Conservation (phyloP, 2,113 vertebrate genomes). For the Cathartes aura region DNA sequence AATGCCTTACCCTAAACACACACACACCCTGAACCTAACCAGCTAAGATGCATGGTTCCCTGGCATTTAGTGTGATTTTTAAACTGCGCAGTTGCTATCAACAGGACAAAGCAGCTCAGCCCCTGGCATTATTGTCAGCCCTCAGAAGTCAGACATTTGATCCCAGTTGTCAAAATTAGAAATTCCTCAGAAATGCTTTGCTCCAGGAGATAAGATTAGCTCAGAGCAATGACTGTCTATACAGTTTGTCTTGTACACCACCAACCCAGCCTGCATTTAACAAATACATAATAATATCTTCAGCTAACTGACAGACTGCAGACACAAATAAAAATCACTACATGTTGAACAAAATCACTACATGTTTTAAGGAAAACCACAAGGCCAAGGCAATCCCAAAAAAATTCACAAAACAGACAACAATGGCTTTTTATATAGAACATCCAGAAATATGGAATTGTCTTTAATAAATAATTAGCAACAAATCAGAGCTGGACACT, state of each 20-base stretch:
- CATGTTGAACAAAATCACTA: accelerated
- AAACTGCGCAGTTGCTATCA: conserved; percentile 27
- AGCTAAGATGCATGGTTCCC: conserved; percentile 12
- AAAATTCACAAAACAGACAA: neutral
- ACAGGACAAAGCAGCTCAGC: conserved; percentile 60
- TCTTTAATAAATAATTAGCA: neutral
- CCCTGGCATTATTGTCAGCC: conserved; percentile 41
- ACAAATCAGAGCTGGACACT: neutral
- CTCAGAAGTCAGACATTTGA: conserved; percentile 58
- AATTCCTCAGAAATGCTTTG: conserved; percentile 48
- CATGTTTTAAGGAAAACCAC: neutral
- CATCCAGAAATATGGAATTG: neutral
- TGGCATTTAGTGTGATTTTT: conserved; percentile 24
- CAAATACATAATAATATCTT: neutral
- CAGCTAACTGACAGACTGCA: neutral
- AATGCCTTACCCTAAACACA: conserved; percentile 14
- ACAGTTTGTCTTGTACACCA: neutral
- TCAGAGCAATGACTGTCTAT: neutral
- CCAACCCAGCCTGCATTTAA: neutral
- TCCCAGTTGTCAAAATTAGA: conserved; percentile 53
- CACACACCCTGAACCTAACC: neutral
- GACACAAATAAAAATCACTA: neutral
- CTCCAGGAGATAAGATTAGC: conserved; percentile 43
- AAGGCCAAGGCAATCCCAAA: neutral
- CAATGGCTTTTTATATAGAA: neutral